Percentiles rank a stretch among this genome's conserved stretches.
phyloP scores from a whole-genome alignment of 2,888 invertebrate genomes.

The Periphyllus acericola region DNA sequence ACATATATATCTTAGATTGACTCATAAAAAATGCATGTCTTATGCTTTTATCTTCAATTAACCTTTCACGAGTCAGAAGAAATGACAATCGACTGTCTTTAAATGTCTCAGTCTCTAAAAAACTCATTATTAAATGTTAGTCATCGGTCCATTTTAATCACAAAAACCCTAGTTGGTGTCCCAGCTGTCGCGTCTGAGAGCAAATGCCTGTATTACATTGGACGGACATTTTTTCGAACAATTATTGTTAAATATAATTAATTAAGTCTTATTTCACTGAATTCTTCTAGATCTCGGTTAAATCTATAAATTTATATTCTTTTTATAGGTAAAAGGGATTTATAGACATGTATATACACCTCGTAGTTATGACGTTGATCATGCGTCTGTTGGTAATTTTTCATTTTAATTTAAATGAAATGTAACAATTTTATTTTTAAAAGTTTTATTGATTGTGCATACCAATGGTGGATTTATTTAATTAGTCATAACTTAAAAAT shows the following conservation, averaged over 20 bases:
- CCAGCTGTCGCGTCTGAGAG: conserved; percentile 30
- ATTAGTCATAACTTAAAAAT: too few species aligned
- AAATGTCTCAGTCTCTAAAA: conserved; percentile 5
- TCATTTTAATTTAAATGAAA: background rate
- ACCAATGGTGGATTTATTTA: too few species aligned
- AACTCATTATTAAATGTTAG: conserved; percentile 31
- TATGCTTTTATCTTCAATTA: conserved; percentile 31
- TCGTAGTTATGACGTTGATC: background rate
- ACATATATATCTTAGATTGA: background rate
- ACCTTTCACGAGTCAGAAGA: conserved; percentile 24
- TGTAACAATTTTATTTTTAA: background rate
- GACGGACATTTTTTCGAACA: conserved; percentile 20
- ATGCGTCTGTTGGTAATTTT: background rate
- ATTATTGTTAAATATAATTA: conserved; percentile 13
- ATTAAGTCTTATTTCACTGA: background rate
- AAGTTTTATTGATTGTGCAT: background rate
- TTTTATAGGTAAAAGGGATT: background rate
- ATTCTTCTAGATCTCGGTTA: background rate
- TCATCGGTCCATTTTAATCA: conserved; percentile 47
- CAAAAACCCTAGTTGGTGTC: background rate
- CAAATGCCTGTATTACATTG: conserved; percentile 29
- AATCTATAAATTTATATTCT: conserved; percentile 2
- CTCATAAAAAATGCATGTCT: background rate
- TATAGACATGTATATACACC: background rate
- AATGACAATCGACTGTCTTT: conserved; percentile 30